Conservation (phyloP, 2,113 vertebrate species). For the Centropus bengalensis region DNA sequence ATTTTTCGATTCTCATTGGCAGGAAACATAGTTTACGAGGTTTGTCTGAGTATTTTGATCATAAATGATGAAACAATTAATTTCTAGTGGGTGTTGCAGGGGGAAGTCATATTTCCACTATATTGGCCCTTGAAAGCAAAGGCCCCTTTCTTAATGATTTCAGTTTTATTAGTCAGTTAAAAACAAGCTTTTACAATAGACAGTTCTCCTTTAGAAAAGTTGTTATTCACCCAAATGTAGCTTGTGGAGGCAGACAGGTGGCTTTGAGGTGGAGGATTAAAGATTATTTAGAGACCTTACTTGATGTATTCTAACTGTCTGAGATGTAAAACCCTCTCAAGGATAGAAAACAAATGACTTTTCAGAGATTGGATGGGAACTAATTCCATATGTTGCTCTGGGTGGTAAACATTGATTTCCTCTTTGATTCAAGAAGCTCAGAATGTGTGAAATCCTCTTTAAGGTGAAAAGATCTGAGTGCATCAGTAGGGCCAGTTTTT, state of each 20-base stretch:
- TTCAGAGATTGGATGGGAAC: constrained; percentile 11
- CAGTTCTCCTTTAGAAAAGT: background rate
- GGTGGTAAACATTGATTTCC: constrained; percentile 53
- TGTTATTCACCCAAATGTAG: background rate
- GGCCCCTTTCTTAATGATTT: background rate
- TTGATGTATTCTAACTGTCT: background rate
- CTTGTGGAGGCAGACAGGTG: constrained; percentile 2
- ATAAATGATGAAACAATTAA: background rate
- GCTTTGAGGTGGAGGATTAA: constrained; percentile 42
- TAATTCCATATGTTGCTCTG: constrained; percentile 48
- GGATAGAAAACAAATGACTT: constrained; percentile 53
- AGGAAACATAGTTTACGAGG: background rate
- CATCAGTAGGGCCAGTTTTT: background rate
- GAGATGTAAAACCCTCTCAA: constrained; percentile 34
- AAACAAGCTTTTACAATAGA: background rate
- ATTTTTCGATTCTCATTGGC: background rate
- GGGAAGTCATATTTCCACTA: background rate
- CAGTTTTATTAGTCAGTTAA: background rate
- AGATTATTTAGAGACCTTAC: constrained; percentile 28
- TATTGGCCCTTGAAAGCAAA: background rate
- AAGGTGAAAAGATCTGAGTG: background rate
- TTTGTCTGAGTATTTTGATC: background rate
- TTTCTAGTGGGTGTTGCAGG: background rate
- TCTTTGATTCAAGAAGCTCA: constrained; percentile 29
- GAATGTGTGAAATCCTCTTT: constrained; percentile 46